Evolutionary conservation across 2,113 vertebrate genomes (phyloP).

Genomic region (Puntigrus tetrazona): DNA sequence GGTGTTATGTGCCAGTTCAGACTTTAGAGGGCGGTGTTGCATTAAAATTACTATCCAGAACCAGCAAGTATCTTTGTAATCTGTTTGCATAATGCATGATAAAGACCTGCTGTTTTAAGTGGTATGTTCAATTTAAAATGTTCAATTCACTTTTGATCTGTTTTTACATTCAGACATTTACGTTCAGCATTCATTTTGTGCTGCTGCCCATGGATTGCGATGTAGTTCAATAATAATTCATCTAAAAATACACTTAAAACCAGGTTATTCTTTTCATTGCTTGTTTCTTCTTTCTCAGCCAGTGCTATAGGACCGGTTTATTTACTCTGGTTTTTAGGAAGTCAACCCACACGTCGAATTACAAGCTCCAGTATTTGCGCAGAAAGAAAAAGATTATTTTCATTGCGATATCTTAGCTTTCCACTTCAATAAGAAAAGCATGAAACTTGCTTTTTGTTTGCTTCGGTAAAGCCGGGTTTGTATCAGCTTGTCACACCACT

Average conservation of each 20-base stretch:
- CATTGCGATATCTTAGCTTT: neutral
- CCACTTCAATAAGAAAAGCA: neutral
- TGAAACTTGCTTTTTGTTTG: neutral
- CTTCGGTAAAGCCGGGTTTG: neutral
- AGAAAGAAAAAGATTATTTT: neutral
- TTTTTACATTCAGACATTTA: neutral
- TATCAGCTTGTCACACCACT: neutral
- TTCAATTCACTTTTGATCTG: neutral
- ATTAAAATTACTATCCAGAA: neutral
- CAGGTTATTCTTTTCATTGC: neutral
- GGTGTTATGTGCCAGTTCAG: neutral
- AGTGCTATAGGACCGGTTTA: neutral
- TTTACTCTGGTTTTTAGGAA: neutral
- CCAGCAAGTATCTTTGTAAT: neutral
- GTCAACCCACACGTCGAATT: neutral
- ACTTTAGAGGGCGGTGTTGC: constrained; percentile 48
- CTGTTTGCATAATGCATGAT: neutral
- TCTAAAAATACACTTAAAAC: too few relatives aligned
- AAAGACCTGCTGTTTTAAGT: neutral
- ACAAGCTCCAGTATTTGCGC: neutral
- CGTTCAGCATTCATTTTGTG: neutral
- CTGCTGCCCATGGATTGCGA: neutral
- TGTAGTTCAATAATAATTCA: neutral
- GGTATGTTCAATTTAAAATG: neutral
- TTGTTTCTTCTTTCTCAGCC: neutral